phyloP scores from a whole-genome alignment of 2,888 invertebrate species.

The Xestia c-nigrum region DNA sequence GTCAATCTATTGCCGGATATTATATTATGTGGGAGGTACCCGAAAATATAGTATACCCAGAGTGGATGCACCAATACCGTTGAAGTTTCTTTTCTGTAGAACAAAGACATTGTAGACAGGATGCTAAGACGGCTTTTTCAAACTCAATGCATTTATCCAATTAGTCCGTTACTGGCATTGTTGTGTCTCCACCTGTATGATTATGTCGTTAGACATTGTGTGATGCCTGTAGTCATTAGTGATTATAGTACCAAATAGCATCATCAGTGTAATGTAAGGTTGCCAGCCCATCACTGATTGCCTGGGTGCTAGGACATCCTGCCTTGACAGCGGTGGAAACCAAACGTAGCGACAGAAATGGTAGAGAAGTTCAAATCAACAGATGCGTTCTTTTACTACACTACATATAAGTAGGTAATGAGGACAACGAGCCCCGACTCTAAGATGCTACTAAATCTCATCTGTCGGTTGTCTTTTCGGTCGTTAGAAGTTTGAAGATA shows the following conservation, averaged over 20 bases:
- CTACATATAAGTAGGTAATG: too few species aligned
- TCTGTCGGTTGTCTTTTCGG: too few species aligned
- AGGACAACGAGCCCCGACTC: too few species aligned
- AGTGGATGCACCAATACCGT: neutral
- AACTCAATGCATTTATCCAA: neutral
- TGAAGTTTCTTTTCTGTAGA: neutral
- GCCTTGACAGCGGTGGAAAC: neutral
- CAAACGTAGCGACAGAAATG: neutral
- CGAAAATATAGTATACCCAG: neutral
- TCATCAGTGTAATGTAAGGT: neutral
- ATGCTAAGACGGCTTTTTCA: neutral
- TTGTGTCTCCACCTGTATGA: neutral
- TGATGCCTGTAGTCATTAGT: constrained; percentile 4
- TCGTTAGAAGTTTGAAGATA: too few species aligned
- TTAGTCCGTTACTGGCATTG: neutral
- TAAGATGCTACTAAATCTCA: too few species aligned
- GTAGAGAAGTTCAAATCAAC: neutral
- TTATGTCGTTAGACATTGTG: constrained; percentile 19
- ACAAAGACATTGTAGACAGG: neutral
- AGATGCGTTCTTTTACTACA: too few species aligned
- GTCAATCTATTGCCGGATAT: neutral
- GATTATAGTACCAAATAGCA: neutral
- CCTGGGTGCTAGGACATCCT: neutral
- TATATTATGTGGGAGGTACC: neutral
- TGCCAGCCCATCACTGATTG: neutral